Base-by-base conservation (phyloP, 30 jellyfish, hydroid and myxozoan species). In the Turritopsis rubra region DNA sequence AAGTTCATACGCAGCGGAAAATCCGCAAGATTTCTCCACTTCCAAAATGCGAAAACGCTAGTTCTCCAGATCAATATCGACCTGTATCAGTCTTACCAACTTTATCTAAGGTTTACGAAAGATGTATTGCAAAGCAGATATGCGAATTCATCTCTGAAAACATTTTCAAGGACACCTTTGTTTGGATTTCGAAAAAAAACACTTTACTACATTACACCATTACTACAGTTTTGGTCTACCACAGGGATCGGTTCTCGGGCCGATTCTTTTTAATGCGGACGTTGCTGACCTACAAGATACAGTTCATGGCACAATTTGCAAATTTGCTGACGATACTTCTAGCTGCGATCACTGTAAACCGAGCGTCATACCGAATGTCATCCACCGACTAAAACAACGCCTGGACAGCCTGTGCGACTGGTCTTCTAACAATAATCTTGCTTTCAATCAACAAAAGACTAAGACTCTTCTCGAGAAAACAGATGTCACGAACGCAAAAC, bases 241-340 rank as follows among this genome's bases (percentile, higher is more conserved):
- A 54, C 72, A 54, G 72, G 72, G 72, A 54, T 54, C 72, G n/a
- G 72, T 54, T n/a, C 72, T 54, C n/a, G 72, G 72, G n/a, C 72
- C 72, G 72, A 54, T 54, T 54, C 72, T 54, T 54, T 54, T 54
- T 54, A 54, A 54, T n/a, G 19, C n/a, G n/a, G 18, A 54, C 72
- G 72, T 54, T 54, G n/a, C 72, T 54, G 72, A 54, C 72, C n/a
- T 54, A 54, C 72, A 54, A n/a, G 72, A 54, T 54, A 54, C 72
- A 54, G 72, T 54, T 16, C 72, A 54, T 54, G 72, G 72, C 18
- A 54, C 72, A n/a, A 54, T 54, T 54, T 54, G 72, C 72, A 18
- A 54, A 54, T 54, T 54, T 54, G 72, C 72, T 54, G 72, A 54
- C n/a, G 72, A 54, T 54, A 54, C 72, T 16, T 54, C 72, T 54